Evolutionary conservation across 1,140 invertebrate genomes (phyloP).

Genomic region (Luehdorfia chinensis): DNA sequence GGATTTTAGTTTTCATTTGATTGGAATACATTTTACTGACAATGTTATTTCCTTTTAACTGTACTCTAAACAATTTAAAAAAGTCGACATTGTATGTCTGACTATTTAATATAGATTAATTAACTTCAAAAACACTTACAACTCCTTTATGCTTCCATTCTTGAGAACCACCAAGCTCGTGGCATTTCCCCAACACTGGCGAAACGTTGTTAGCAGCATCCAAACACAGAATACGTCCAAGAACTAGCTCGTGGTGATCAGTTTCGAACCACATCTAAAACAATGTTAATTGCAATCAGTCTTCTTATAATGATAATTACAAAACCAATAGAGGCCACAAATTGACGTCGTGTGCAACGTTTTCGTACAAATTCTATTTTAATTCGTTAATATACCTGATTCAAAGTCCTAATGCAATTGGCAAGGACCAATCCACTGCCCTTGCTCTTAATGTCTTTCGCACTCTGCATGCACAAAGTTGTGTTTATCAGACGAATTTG

Average conservation of each 20-base stretch:
- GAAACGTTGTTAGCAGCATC: constrained; percentile 81
- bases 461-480: constrained; percentile 86
- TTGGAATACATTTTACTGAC: too few species aligned
- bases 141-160: constrained; percentile 89
- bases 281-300: constrained; percentile 3
- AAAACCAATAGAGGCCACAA: too few species aligned
- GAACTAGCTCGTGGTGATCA: constrained; percentile 88
- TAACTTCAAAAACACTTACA: constrained; percentile 79
- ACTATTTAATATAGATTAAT: too few species aligned
- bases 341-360: too few species aligned
- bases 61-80: too few species aligned
- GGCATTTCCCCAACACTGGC: constrained; percentile 91
- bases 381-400: constrained; percentile 78
- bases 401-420: constrained; percentile 82
- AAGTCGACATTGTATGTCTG: too few species aligned
- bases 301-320: too few species aligned
- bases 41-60: too few species aligned
- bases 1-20: too few species aligned
- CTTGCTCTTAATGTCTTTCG: constrained; percentile 88
- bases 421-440: constrained; percentile 84
- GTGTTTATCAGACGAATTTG: constrained; percentile 85
- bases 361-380: too few species aligned
- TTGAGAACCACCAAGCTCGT: constrained; percentile 93
- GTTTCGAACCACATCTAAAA: constrained; percentile 89
- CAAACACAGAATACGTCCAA: constrained; percentile 90